These are phyloP conservation scores for Aplodontia rufa DNA, from an alignment of 2,113 vertebrate species.

Conservation along the genomic window DNA sequence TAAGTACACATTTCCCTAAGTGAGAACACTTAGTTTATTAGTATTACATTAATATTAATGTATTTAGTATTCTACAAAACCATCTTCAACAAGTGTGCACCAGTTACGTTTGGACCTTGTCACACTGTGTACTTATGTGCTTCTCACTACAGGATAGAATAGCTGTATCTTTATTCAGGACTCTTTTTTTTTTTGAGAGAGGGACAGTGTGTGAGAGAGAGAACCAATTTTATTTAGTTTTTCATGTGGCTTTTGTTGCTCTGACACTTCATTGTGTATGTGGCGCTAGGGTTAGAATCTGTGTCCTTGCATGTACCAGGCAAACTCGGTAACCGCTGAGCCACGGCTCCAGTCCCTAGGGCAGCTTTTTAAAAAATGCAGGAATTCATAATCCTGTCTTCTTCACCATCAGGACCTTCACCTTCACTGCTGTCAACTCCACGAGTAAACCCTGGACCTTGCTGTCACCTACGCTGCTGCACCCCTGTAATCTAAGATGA, in stretches of 20 bases:
- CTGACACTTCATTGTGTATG: too few relatives aligned
- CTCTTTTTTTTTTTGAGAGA: too few relatives aligned
- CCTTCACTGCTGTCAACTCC: not conserved
- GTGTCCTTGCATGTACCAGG: too few relatives aligned
- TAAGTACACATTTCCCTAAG: not conserved
- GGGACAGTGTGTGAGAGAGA: too few relatives aligned
- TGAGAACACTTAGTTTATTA: not conserved
- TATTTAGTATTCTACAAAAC: not conserved
- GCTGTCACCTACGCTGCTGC: not conserved
- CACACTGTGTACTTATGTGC: not conserved
- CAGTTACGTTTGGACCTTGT: not conserved
- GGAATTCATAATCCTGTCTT: not conserved
- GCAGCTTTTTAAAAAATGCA: not conserved
- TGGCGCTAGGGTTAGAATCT: too few relatives aligned
- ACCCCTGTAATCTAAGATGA: not conserved
- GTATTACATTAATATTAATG: not conserved
- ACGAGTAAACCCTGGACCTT: not conserved
- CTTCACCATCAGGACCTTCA: not conserved
- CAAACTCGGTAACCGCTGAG: too few relatives aligned
- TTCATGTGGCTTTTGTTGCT: too few relatives aligned
- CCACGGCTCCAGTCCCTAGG: too few relatives aligned
- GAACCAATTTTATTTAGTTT: too few relatives aligned
- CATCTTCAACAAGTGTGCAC: not conserved
- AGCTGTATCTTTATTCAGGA: not conserved
- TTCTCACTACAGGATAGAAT: not conserved